These are phyloP conservation scores for Grus americana DNA, from an alignment of 2,113 vertebrate species.

Conservation along the genomic window DNA sequence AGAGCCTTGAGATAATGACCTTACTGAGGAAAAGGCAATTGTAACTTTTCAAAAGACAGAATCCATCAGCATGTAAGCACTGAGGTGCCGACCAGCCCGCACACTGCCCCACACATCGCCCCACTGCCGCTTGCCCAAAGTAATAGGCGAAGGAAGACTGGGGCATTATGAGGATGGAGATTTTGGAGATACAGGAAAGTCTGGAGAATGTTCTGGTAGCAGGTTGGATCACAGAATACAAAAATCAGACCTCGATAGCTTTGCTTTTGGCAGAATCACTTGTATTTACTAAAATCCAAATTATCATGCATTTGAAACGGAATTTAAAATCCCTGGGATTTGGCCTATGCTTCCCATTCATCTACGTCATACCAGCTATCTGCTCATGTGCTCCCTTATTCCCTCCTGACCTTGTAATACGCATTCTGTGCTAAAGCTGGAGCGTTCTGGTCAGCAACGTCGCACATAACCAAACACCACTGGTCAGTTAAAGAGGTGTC, in stretches of 20 bases:
- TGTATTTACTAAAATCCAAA: conserved; percentile 37
- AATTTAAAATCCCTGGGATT: conserved; percentile 38
- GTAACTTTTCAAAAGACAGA: not conserved
- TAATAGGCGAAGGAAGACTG: not conserved
- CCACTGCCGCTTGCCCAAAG: not conserved
- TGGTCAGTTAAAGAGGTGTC: conserved; percentile 60
- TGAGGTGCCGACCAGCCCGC: not conserved
- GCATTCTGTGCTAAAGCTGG: conserved; percentile 64
- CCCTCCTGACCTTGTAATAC: conserved; percentile 44
- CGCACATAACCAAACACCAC: conserved; percentile 46
- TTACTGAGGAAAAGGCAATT: not conserved
- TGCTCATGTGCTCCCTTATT: conserved; percentile 36
- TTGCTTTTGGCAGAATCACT: conserved; percentile 25
- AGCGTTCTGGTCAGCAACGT: conserved; percentile 52
- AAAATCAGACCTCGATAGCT: not conserved
- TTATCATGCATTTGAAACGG: conserved; percentile 19
- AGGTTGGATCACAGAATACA: not conserved
- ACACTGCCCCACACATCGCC: not conserved
- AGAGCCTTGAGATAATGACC: not conserved
- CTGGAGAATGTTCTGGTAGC: conserved; percentile 10
- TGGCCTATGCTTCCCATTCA: conserved; percentile 1
- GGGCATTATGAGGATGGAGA: not conserved
- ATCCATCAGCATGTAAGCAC: not conserved
- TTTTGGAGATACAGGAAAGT: not conserved
- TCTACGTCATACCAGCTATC: not conserved